These are phyloP conservation scores for Eulemur coronatus DNA, from an alignment of 2,797 vertebrate genomes.

Conservation along the genomic window DNA sequence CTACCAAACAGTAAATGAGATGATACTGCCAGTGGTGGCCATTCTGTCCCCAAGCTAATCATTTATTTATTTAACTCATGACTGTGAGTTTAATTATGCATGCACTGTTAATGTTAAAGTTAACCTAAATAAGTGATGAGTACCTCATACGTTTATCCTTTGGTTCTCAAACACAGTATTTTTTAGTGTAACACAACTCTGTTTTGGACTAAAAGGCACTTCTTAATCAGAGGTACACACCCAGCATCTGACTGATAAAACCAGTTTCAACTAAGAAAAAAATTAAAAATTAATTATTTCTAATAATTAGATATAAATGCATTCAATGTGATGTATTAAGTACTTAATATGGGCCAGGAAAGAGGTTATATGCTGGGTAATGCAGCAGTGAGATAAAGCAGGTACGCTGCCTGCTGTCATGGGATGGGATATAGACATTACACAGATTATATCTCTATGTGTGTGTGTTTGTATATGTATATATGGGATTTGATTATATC, in stretches of 20 bases:
- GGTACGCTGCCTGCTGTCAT: not conserved
- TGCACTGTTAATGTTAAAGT: not conserved
- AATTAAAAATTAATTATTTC: not conserved
- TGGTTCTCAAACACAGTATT: not conserved
- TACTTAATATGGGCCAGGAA: not conserved
- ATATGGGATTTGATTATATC: not conserved
- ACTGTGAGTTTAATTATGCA: conserved; percentile 46
- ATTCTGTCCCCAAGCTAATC: conserved; percentile 16
- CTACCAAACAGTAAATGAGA: not conserved
- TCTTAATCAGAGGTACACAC: not conserved
- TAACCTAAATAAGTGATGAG: conserved; percentile 25
- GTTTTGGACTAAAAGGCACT: not conserved
- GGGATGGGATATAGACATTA: not conserved
- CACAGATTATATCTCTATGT: fast-evolving
- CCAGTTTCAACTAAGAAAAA: not conserved
- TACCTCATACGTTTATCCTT: not conserved
- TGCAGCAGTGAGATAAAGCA: not conserved
- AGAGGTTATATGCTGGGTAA: not conserved
- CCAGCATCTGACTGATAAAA: not conserved
- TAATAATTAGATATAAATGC: not conserved
- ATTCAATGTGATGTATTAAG: not conserved
- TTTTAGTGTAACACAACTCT: not conserved
- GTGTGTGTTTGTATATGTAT: not conserved
- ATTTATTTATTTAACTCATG: conserved; percentile 56
- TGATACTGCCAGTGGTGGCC: not conserved